These are phyloP conservation scores for Limnothrissa miodon DNA, from an alignment of 2,113 vertebrate genomes.

Conservation along the genomic window DNA sequence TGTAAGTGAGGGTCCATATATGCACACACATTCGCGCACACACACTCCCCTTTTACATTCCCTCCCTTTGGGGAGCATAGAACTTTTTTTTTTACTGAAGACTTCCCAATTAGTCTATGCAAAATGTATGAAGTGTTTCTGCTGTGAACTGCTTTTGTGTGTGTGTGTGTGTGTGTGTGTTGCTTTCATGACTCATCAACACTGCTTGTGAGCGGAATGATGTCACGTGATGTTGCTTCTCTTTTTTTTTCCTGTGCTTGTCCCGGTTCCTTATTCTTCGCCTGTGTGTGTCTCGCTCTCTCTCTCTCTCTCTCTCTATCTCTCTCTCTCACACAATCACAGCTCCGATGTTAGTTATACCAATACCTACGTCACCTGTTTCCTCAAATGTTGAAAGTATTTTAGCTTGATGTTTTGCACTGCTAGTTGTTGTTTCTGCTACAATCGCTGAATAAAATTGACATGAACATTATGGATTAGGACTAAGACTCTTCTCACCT, in stretches of 20 bases:
- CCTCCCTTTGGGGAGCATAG: too few species aligned
- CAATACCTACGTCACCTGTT: too few species aligned
- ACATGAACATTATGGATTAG: too few species aligned
- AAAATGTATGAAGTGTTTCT: neutral
- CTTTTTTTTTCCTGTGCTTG: neutral
- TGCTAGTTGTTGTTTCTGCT: too few species aligned
- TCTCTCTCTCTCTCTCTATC: neutral
- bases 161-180: neutral
- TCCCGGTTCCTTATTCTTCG: neutral
- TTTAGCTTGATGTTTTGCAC: too few species aligned
- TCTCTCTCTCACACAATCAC: neutral
- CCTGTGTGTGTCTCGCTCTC: neutral
- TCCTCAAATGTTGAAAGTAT: too few species aligned
- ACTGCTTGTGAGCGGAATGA: neutral
- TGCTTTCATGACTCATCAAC: neutral
- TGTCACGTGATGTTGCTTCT: conserved; percentile 8
- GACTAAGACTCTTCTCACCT: too few species aligned
- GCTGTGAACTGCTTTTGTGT: neutral
- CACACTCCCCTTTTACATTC: neutral
- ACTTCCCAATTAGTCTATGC: neutral
- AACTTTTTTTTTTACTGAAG: neutral
- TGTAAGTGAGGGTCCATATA: neutral
- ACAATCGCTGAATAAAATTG: too few species aligned
- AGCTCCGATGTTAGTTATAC: too few species aligned
- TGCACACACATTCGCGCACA: neutral